Evolutionary conservation across 2,797 vertebrate genomes (phyloP).

Genomic region (Muscicapa striata): DNA sequence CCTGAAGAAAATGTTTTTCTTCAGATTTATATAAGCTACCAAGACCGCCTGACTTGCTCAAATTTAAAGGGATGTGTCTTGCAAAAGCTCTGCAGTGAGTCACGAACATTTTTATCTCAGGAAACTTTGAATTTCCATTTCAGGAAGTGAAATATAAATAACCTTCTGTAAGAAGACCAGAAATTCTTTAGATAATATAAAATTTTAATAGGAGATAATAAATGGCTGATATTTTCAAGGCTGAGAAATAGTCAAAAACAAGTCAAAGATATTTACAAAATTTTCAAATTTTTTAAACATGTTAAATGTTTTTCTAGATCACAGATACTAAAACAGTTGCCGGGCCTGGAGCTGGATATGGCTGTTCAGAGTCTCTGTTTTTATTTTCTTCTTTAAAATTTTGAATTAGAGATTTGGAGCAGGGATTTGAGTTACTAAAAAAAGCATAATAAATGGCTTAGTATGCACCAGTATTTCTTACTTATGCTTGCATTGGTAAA

Average conservation of each 20-base stretch:
- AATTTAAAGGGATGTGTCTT: slow-evolving; percentile 15
- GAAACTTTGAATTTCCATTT: slow-evolving; percentile 34
- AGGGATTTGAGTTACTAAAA: not conserved
- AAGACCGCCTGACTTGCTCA: not conserved
- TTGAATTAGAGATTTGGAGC: not conserved
- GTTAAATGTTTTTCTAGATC: not conserved
- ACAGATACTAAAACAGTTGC: not conserved
- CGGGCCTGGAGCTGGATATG: not conserved
- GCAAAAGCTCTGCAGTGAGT: slow-evolving; percentile 10
- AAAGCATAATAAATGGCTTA: not conserved
- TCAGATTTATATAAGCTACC: not conserved
- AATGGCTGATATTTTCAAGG: not conserved
- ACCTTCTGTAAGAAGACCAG: not conserved
- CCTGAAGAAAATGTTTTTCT: not conserved
- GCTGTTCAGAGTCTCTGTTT: not conserved
- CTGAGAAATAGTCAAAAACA: not conserved
- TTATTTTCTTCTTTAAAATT: not conserved
- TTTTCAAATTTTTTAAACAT: not conserved
- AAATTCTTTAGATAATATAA: not conserved
- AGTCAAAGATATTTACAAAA: not conserved
- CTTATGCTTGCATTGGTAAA: not conserved
- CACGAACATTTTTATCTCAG: not conserved
- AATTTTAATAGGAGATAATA: not conserved
- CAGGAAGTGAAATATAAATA: slow-evolving; percentile 44
- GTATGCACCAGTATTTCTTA: not conserved